Evolutionary conservation across 2,888 invertebrate species (phyloP), one percentile per base, ranked within the genome.

Genomic region (Hyposoter dolosus): DNA sequence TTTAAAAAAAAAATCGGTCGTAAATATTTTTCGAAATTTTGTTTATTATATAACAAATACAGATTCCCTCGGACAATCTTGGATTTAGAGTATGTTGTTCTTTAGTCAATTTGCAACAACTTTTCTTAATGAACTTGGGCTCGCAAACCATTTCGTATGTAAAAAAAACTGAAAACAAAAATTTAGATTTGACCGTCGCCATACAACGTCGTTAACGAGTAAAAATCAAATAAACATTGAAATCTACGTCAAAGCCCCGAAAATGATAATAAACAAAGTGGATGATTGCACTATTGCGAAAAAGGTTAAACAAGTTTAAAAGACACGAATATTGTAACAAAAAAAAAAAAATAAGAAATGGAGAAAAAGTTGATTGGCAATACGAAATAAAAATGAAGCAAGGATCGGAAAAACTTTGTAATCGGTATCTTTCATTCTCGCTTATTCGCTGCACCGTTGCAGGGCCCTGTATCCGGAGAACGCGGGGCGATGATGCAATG

Each of bases 401-500:
- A 72, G 53, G 15, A 23, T 53, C 50, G 19, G 28, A 28, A 72
- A 72, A 72, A 72, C 23, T 3, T 43, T 32, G 47, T 69, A 69
- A 69, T 69, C 47, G 23, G 23, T 47, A 28, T 69, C 47, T 45
- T 32, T 69, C 47, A 47, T 47, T 69, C 47, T 28, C 47, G 23
- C 28, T 47, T 28, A 69, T 69, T 28, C 47, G 23, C 23, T 69
- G 69, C 68, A 68, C 68, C 68, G 68, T 68, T 45, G 68, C 43
- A 68, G 40, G 43, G 40, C 60, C 32, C 35, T 72, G 43, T 28
- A 28, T 15, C 28, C 60, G 63, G 65, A 47, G 43, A 28, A 60
- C 66, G 56, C 69, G 53, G 40, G 23, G 76, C 19, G 56, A 56
- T 85, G 82, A 82, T 82, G 85, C 85, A 85, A 85, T 75, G 69